Evolutionary conservation across 2,888 invertebrate genomes (phyloP), one percentile per base, ranked within the genome.

Genomic region (Sarcophaga rosellei): DNA sequence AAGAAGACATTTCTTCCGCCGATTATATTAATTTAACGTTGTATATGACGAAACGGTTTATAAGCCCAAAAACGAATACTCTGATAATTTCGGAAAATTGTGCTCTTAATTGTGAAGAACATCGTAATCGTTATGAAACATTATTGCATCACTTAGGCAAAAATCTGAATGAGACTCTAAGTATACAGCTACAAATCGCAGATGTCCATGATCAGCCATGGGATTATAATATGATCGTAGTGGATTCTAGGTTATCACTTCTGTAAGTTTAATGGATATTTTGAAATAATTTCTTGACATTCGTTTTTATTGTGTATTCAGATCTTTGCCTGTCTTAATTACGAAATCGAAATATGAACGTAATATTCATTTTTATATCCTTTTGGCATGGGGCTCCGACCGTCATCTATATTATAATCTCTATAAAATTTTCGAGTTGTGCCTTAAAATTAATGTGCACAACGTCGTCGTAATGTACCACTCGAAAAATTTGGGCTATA

Each of bases 181-280:
- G 90, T 0, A 17, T 91, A 8, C 89, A 91, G 17, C 63, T 91
- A n/a, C n/a, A n/a, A n/a, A n/a, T n/a, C n/a, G n/a, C n/a, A n/a
- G 66, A 57, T 86, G 4, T 80, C 89, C 0, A 86, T 8, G 86
- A 88, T 20, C 84, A 89, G 0, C 89, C 89, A 0, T 88, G 86
- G 82, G 89, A 89, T 20, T 88, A 91, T 61, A 88, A 90, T 47
- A 85, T 92, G 3, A 89, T 92, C 66, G 86, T 92, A 35, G 89
- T 91, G 47, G 90, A 90, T 17, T 76, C 89, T 1, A 66, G 86
- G 12, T 23, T 66, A 6, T 88, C 90, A 4, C 92, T 92, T 70
- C 84, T 87, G 91, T 91, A 74, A 75, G 89, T 90, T 86, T 6
- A 10, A 10, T 35, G 35, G 1, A 8, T 35, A 35, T 35, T 35